A percentile compares a stretch with the other conserved stretches of the same genome.
Conservation (phyloP, 2,797 vertebrate species). For the Okamejei kenojei region DNA sequence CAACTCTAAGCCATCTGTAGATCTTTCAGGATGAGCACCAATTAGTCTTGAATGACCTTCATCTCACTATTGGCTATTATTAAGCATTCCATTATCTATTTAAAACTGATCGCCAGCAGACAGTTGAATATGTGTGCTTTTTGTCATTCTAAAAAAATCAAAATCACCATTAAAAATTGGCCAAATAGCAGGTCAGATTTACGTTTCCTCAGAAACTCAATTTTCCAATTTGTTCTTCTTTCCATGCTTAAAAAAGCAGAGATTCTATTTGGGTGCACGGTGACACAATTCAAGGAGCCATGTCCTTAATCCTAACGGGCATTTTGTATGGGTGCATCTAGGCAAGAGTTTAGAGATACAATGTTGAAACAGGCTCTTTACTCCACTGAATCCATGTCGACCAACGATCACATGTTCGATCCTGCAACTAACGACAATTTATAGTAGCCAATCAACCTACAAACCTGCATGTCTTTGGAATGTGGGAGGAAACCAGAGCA, state of each 20-base stretch:
- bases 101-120: constrained; percentile 40
- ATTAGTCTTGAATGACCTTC: constrained; percentile 41
- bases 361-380: no score
- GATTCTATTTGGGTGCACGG: no score
- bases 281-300: background rate
- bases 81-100: constrained; percentile 37
- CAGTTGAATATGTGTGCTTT: constrained; percentile 51
- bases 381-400: no score
- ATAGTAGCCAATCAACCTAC: no score
- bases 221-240: background rate
- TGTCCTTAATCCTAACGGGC: background rate
- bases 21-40: constrained; percentile 36
- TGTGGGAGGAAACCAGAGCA: no score
- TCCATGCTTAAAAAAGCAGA: no score
- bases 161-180: constrained; percentile 56
- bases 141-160: constrained; percentile 54
- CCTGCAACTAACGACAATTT: no score
- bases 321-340: background rate
- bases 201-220: background rate
- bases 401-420: no score
- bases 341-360: background rate
- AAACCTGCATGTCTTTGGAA: no score
- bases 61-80: constrained; percentile 44
- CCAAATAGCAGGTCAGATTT: constrained; percentile 41
- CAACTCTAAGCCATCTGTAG: constrained; percentile 52